These are phyloP conservation scores for Hemitrygon akajei DNA, from an alignment of 2,797 vertebrate species.

Conservation along the genomic window DNA sequence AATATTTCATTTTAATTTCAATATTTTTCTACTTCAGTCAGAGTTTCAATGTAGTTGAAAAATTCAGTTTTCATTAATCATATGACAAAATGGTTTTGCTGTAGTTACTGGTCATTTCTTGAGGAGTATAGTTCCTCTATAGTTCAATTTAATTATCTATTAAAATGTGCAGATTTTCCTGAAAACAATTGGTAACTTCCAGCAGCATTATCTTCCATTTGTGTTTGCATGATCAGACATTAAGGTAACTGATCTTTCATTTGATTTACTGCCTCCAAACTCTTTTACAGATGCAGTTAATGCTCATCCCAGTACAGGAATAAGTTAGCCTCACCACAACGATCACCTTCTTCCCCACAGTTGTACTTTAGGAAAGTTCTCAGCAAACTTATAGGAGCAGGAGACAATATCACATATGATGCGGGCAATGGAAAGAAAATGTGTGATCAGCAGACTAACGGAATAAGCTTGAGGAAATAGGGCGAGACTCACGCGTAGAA, in stretches of 20 bases:
- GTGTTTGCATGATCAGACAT: not conserved
- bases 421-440: no score
- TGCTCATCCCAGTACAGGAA: not conserved
- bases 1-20: conserved; percentile 11
- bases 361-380: no score
- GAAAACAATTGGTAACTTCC: not conserved
- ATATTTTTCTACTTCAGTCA: not conserved
- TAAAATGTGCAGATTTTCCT: not conserved
- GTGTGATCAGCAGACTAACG: no score
- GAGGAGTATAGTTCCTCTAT: not conserved
- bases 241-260: not conserved
- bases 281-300: not conserved
- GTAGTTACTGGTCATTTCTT: not conserved
- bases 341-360: not conserved
- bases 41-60: not conserved
- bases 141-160: not conserved
- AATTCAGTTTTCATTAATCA: not conserved
- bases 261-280: not conserved
- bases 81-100: not conserved
- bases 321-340: not conserved
- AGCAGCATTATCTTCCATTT: not conserved
- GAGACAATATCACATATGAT: no score
- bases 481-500: no score
- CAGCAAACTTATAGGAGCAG: no score
- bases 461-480: no score